phyloP scores from a whole-genome alignment of 2,797 vertebrate species.

The Channa striata region DNA sequence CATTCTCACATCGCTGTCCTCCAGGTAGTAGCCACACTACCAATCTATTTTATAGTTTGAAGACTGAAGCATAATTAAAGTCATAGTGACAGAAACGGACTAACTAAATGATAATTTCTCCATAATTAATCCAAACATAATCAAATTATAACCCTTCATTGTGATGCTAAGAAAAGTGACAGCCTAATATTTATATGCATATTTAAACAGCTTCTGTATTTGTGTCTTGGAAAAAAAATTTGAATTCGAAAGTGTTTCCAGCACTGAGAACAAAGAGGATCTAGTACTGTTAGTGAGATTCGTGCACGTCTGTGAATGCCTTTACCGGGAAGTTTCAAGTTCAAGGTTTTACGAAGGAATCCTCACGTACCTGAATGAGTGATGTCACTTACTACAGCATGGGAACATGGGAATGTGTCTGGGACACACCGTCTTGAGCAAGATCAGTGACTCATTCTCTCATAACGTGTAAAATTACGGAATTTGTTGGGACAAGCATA shows the following conservation, averaged over 20 bases:
- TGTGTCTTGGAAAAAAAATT: no score
- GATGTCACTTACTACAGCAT: constrained; percentile 6
- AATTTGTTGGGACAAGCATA: neutral
- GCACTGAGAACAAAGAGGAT: neutral
- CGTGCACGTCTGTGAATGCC: neutral
- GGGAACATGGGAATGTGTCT: constrained; percentile 11
- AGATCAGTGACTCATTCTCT: constrained; percentile 33
- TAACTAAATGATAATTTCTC: no score
- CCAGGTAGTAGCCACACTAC: neutral
- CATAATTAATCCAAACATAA: no score
- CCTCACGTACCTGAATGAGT: constrained; percentile 2
- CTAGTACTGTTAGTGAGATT: neutral
- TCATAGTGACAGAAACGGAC: no score
- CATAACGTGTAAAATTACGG: neutral
- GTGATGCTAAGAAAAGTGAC: no score
- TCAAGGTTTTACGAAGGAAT: constrained; percentile 10
- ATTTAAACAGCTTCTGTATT: no score
- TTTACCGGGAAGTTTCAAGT: constrained; percentile 14
- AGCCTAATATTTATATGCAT: neutral
- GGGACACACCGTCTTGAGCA: constrained; percentile 13
- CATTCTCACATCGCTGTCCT: constrained; percentile 7
- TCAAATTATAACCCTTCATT: no score
- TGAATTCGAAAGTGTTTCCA: neutral
- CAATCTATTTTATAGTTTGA: neutral
- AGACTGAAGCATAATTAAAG: neutral